Conservation (phyloP, 2,113 vertebrate species). For the Campylomormyrus tamandua region DNA sequence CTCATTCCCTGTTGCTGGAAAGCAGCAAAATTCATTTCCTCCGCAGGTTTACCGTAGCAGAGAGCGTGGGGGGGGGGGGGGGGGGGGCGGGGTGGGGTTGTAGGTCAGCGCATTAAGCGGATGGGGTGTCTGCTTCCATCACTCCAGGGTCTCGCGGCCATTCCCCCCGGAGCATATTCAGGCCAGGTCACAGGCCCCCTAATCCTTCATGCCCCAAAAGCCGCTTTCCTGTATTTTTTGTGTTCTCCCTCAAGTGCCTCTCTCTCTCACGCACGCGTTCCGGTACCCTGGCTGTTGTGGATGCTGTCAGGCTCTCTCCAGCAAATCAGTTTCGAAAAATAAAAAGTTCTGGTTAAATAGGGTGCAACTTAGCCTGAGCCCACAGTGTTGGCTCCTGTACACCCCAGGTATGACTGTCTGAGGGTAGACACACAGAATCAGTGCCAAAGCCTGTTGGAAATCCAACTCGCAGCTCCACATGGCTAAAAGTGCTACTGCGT, state of each 20-base stretch:
- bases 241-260: slow-evolving; percentile 52
- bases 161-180: not conserved
- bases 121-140: not conserved
- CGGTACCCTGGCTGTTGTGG: slow-evolving; percentile 31
- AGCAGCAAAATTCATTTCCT: too few species aligned
- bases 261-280: slow-evolving; percentile 7
- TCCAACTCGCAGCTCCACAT: not conserved
- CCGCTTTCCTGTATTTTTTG: not conserved
- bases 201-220: not conserved
- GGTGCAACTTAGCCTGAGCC: slow-evolving; percentile 19
- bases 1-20: too few species aligned
- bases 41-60: too few species aligned
- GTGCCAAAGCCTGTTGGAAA: not conserved
- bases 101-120: not conserved
- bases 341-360: not conserved
- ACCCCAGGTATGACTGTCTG: not conserved
- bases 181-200: not conserved
- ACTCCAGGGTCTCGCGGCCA: not conserved
- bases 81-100: too few species aligned
- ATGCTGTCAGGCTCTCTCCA: slow-evolving; percentile 6
- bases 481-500: not conserved
- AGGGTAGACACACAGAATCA: not conserved
- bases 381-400: not conserved
- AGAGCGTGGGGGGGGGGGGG: too few species aligned
- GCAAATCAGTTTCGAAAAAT: slow-evolving; percentile 10